These are phyloP conservation scores for Tricholaema leucomelas DNA, from an alignment of 2,113 vertebrate genomes.

Conservation along the genomic window DNA sequence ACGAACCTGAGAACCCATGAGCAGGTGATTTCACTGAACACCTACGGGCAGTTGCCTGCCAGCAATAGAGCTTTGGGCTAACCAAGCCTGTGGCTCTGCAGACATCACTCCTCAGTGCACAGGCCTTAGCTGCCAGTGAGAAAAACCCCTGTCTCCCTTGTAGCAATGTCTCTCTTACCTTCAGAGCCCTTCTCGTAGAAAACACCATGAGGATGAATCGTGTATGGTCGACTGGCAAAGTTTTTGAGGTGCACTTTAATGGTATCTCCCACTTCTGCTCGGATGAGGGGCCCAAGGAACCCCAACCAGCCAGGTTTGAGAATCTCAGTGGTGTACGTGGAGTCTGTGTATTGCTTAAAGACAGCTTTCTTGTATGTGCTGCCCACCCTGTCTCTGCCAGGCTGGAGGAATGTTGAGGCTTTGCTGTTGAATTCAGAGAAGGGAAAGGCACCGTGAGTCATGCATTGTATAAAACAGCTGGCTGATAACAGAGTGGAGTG, in stretches of 20 bases:
- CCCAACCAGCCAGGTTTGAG: constrained; percentile 84
- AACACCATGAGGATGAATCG: constrained; percentile 80
- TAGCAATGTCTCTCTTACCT: constrained; percentile 64
- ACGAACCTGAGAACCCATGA: neutral
- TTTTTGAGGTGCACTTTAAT: constrained; percentile 86
- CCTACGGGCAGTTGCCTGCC: neutral
- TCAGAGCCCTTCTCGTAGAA: constrained; percentile 81
- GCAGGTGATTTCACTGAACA: neutral
- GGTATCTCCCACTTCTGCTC: constrained; percentile 86
- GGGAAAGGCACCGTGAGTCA: neutral
- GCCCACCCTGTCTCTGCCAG: constrained; percentile 73
- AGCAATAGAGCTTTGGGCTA: neutral
- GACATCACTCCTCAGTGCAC: neutral
- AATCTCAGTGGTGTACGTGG: constrained; percentile 79
- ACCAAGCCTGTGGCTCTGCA: neutral
- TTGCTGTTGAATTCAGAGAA: constrained; percentile 41
- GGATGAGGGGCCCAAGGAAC: constrained; percentile 85
- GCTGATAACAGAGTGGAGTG: neutral
- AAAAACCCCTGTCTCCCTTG: neutral
- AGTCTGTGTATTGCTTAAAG: constrained; percentile 86
- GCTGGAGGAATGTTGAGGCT: constrained; percentile 71
- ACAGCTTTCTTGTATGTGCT: constrained; percentile 86
- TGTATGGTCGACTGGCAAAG: constrained; percentile 79
- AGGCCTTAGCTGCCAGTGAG: neutral
- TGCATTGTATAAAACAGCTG: neutral